These are phyloP conservation scores for Caenorhabditis japonica DNA, from an alignment of 2,888 invertebrate genomes.

Conservation along the genomic window DNA sequence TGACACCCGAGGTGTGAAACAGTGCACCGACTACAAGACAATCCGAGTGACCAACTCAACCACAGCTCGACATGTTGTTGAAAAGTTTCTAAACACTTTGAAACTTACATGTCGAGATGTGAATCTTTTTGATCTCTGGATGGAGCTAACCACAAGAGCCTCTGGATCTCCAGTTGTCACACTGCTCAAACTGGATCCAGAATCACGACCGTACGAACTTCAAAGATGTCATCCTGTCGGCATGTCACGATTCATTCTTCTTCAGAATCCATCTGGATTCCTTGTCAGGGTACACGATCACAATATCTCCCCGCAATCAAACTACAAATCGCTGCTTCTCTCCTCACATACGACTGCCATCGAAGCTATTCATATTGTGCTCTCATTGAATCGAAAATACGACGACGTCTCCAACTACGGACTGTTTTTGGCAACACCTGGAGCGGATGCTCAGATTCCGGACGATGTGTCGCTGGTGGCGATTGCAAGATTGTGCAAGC, in stretches of 20 bases:
- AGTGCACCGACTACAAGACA: slow-evolving; percentile 96
- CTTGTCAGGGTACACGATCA: slow-evolving; percentile 92
- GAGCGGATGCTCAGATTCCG: slow-evolving; percentile 67
- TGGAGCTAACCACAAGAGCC: slow-evolving; percentile 80
- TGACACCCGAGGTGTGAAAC: slow-evolving; percentile 88
- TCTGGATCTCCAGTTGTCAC: slow-evolving; percentile 50
- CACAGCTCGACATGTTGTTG: slow-evolving; percentile 86
- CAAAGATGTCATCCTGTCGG: slow-evolving; percentile 94
- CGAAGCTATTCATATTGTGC: slow-evolving; percentile 66
- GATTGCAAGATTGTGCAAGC: slow-evolving; percentile 63
- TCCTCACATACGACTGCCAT: slow-evolving; percentile 61
- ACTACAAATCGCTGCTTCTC: slow-evolving; percentile 74
- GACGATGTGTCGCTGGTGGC: slow-evolving; percentile 59
- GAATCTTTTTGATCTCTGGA: slow-evolving; percentile 90
- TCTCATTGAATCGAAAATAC: slow-evolving; percentile 61
- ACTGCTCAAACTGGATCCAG: slow-evolving; percentile 83
- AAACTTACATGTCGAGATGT: slow-evolving; percentile 82
- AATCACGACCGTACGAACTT: slow-evolving; percentile 89
- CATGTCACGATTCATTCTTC: slow-evolving; percentile 88
- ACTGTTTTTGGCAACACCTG: slow-evolving; percentile 42
- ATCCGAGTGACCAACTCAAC: slow-evolving; percentile 90
- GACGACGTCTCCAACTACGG: slow-evolving; percentile 48
- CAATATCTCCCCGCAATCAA: slow-evolving; percentile 85
- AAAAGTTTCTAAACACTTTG: slow-evolving; percentile 88
- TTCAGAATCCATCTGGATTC: slow-evolving; percentile 87